Conservation (phyloP, 2,113 vertebrate species). For the Aegithalos caudatus region DNA sequence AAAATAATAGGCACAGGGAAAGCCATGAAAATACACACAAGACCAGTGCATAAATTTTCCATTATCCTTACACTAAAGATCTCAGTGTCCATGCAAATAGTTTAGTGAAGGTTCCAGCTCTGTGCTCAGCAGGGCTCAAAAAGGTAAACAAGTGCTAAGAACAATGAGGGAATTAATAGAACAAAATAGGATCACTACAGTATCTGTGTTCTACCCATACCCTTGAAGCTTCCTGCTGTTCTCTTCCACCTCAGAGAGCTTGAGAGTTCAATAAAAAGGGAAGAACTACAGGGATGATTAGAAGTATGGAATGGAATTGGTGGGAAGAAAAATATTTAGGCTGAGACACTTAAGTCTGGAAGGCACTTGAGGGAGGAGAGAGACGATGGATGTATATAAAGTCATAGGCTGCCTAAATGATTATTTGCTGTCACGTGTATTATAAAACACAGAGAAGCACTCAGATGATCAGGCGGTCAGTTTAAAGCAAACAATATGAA, state of each 20-base stretch:
- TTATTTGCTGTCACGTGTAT: not conserved
- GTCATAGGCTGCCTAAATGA: not conserved
- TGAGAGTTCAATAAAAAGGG: not conserved
- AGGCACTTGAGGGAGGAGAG: not conserved
- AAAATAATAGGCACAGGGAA: not conserved
- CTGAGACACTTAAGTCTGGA: not conserved
- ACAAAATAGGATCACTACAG: not conserved
- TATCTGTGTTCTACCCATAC: not conserved
- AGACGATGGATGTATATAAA: not conserved
- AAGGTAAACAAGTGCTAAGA: not conserved
- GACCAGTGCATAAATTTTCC: not conserved
- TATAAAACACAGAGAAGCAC: not conserved
- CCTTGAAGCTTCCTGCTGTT: not conserved
- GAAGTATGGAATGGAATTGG: not conserved
- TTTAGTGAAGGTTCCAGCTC: not conserved
- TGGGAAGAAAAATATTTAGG: not conserved
- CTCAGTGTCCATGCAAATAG: not conserved
- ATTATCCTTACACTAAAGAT: not conserved
- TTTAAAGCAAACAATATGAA: constrained; percentile 18
- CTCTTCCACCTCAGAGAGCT: not conserved
- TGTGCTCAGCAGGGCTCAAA: not conserved
- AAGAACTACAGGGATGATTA: not conserved
- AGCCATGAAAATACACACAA: not conserved
- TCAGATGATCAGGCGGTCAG: not conserved
- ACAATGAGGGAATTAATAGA: not conserved